Evolutionary conservation across 2,797 vertebrate species (phyloP).

Genomic region (Oreortyx pictus): DNA sequence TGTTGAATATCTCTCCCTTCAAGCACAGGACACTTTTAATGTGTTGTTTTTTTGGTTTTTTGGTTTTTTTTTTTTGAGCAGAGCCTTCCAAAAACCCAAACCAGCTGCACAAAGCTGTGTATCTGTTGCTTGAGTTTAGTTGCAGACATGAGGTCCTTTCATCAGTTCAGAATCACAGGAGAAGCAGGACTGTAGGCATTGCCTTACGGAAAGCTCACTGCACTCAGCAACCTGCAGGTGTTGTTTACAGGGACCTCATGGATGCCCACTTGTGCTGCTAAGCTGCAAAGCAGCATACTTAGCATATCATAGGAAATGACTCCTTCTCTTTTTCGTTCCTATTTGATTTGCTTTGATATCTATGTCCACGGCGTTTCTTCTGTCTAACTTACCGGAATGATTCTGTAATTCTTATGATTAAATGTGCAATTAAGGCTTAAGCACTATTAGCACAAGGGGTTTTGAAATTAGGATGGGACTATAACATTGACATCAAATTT

Average conservation of each 20-base stretch:
- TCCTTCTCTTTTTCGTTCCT: background rate
- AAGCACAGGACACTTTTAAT: background rate
- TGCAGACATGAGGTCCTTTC: background rate
- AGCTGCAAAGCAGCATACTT: background rate
- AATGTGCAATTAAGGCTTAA: slow-evolving; percentile 56
- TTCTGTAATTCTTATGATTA: slow-evolving; percentile 45
- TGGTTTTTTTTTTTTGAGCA: too few relatives aligned
- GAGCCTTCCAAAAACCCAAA: background rate
- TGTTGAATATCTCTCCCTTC: slow-evolving; percentile 36
- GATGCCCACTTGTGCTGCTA: background rate
- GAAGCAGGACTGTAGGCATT: background rate
- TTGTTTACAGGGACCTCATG: background rate
- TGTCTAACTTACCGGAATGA: background rate
- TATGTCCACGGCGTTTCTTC: background rate
- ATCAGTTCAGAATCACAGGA: background rate
- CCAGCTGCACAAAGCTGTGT: background rate
- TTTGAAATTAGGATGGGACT: slow-evolving; percentile 1
- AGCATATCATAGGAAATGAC: background rate
- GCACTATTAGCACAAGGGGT: slow-evolving; percentile 20
- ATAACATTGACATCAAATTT: background rate
- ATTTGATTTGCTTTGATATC: background rate
- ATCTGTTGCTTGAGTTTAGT: background rate
- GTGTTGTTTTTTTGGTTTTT: too few relatives aligned
- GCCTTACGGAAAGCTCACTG: background rate
- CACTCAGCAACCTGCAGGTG: background rate